Evolutionary conservation across 1,140 invertebrate species (phyloP).

Genomic region (Leguminivora glycinivorella): DNA sequence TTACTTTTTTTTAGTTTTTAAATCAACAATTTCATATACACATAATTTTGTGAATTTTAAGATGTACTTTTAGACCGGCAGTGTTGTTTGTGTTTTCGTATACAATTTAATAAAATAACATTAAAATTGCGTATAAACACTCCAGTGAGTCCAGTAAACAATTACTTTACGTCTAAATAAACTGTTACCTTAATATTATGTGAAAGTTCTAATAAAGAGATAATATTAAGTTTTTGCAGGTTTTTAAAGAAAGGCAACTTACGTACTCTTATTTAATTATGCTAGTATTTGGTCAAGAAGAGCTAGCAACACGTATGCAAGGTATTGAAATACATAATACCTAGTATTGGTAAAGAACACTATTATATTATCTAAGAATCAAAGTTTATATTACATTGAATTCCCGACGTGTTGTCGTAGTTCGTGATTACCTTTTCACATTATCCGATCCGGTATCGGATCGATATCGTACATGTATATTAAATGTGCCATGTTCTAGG

Average conservation of each 20-base stretch:
- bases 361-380: background rate
- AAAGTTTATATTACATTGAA: too few species aligned
- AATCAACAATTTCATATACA: background rate
- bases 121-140: background rate
- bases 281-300: background rate
- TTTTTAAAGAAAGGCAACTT: background rate
- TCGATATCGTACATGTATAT: too few species aligned
- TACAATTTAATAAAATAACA: background rate
- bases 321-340: background rate
- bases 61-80: constrained; percentile 3
- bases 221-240: background rate
- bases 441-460: too few species aligned
- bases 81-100: background rate
- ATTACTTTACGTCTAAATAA: background rate
- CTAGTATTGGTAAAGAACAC: background rate
- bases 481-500: too few species aligned
- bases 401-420: too few species aligned
- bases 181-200: background rate
- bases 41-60: background rate
- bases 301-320: background rate
- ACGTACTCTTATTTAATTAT: background rate
- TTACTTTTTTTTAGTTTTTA: too few species aligned
- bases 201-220: background rate
- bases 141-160: background rate
- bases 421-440: too few species aligned